A percentile compares a stretch with the other conserved stretches of the same genome.
phyloP scores from a whole-genome alignment of 23 tunicate genomes.

The Botrylloides violaceus region DNA sequence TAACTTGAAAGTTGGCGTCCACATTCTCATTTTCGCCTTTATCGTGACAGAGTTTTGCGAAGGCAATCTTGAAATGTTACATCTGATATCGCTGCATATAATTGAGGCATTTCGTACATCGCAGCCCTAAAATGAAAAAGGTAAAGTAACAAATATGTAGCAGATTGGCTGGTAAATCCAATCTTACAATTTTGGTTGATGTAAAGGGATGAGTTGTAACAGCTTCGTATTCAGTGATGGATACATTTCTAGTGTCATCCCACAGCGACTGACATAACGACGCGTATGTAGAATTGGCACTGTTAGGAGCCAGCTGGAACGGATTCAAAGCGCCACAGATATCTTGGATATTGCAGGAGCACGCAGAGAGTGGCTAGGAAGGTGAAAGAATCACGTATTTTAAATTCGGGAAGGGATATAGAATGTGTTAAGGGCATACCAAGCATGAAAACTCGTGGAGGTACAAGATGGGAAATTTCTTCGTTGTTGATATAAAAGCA shows the following conservation, averaged over 20 bases:
- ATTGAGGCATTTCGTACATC: background rate
- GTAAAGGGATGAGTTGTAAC: background rate
- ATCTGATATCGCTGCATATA: background rate
- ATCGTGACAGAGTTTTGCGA: background rate
- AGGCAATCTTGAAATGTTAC: background rate
- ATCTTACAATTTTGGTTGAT: background rate
- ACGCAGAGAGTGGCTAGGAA: too few species aligned
- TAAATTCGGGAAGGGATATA: too few species aligned
- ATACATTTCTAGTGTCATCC: background rate
- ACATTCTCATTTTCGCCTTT: conserved; percentile 10
- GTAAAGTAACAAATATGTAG: background rate
- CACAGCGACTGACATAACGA: background rate
- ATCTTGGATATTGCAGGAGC: too few species aligned
- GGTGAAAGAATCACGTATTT: too few species aligned
- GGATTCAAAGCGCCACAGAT: too few species aligned
- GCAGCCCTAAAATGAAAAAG: background rate
- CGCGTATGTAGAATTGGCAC: too few species aligned
- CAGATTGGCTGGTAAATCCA: background rate
- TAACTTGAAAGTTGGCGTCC: conserved; percentile 21
- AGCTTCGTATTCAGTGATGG: background rate
- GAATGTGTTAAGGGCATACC: too few species aligned
- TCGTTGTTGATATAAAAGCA: too few species aligned
- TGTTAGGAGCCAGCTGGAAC: too few species aligned
- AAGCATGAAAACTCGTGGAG: too few species aligned
- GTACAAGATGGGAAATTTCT: too few species aligned